Base-by-base conservation (phyloP, 2,797 vertebrate genomes). In the Fringilla coelebs region DNA sequence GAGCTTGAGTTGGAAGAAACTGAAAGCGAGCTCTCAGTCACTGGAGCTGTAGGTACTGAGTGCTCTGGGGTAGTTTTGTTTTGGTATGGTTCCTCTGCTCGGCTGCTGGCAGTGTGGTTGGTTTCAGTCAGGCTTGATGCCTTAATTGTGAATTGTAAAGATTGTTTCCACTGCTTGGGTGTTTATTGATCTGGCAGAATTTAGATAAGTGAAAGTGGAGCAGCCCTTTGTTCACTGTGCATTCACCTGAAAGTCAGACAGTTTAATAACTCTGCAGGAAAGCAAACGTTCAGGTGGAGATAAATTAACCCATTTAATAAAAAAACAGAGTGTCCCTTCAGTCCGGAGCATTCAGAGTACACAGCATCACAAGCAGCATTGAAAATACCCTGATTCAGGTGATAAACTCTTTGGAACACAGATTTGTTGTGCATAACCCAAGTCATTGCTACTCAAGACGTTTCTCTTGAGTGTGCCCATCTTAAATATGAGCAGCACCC, bases 181-280 rank as follows among this genome's bases (percentile, higher is more conserved):
- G 48, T 79, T 95, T 85, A 65, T 82, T 73, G 80, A 71, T 91
- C 87, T 81, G 82, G 17, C 71, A 81, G 76, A 70, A 60, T 66
- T 93, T 67, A 93, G 70, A 32, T 90, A 86, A 84, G 76, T 71
- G 76, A n/a, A 94, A 89, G 89, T 63, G 41, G 72, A 89, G 48
- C 78, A 52, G 68, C 48, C 34, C 68, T 92, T 94, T 88, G 81
- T 94, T 96, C 9, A 7, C 65, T 68, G 73, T 74, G 68, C 60
- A 13, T 63, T 94, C 92, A 87, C 75, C 91, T 89, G 86, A 16
- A 84, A 83, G 74, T 61, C 55, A 84, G 86, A 25, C 26, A 22
- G 60, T 87, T 80, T 74, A 89, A 63, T 85, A 92, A 85, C 67
- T 81, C 49, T 54, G 49, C 79, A 68, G 90, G 92, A 88, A 65